Percentiles rank a stretch among this genome's conserved stretches.
phyloP scores from a whole-genome alignment of 2,797 vertebrate species.

The Valencia hispanica region DNA sequence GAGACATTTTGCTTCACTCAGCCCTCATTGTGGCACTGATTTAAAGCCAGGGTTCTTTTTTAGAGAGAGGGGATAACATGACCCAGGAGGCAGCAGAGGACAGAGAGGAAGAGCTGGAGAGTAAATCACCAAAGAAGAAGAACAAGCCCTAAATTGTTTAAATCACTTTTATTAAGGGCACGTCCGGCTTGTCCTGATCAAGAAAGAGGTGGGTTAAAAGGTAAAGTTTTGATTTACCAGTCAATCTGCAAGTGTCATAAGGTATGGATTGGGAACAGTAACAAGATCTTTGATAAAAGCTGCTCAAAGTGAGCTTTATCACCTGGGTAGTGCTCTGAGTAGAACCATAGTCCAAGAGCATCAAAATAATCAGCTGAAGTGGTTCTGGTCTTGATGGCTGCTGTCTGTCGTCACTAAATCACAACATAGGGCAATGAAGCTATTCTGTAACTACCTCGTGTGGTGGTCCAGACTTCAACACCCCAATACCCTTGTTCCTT shows the following conservation, averaged over 20 bases:
- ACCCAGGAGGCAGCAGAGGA: constrained; percentile 20
- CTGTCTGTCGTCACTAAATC: not conserved
- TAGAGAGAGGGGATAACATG: constrained; percentile 13
- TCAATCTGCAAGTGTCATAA: not conserved
- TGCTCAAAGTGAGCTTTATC: too few relatives aligned
- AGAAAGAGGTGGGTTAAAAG: not conserved
- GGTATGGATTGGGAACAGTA: not conserved
- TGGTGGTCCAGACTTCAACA: too few relatives aligned
- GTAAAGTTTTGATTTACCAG: not conserved
- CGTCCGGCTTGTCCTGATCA: not conserved
- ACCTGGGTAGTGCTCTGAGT: not conserved
- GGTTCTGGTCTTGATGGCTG: not conserved
- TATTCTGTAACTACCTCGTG: too few relatives aligned
- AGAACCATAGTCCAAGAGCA: not conserved
- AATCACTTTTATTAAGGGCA: not conserved
- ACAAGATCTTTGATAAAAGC: not conserved
- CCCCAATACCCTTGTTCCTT: too few relatives aligned
- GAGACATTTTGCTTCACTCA: constrained; percentile 25
- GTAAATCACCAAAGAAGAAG: constrained; percentile 2
- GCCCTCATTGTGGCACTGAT: constrained; percentile 49
- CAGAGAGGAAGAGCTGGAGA: constrained; percentile 22
- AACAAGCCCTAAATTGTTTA: not conserved
- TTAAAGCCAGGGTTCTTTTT: constrained; percentile 52
- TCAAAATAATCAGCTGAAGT: not conserved
- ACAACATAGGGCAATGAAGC: too few relatives aligned